Conservation (phyloP, 2,113 vertebrate genomes). For the Grantiella picta region DNA sequence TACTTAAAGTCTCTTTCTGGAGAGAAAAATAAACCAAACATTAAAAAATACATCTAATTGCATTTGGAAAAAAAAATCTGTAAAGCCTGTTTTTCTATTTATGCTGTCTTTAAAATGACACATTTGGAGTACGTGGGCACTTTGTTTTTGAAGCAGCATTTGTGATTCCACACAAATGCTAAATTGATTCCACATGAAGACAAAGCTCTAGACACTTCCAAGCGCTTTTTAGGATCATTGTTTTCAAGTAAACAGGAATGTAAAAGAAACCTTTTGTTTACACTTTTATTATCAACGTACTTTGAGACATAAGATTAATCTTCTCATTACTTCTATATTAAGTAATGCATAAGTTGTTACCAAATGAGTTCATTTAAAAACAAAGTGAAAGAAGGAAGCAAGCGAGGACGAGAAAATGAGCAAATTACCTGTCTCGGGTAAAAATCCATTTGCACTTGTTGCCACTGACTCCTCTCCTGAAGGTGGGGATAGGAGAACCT, state of each 20-base stretch:
- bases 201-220: background rate
- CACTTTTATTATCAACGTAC: background rate
- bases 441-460: slow-evolving; percentile 62
- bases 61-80: background rate
- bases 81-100: background rate
- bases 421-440: slow-evolving; percentile 72
- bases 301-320: background rate
- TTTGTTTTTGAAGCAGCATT: background rate
- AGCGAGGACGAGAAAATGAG: background rate
- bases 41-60: background rate
- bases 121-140: background rate
- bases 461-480: slow-evolving; percentile 51
- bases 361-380: background rate
- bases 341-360: background rate
- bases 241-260: background rate
- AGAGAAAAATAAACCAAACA: background rate
- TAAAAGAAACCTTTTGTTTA: background rate
- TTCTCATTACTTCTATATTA: background rate
- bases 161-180: background rate
- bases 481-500: slow-evolving; percentile 59
- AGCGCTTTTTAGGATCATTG: background rate
- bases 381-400: background rate
- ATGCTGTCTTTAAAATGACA: background rate
- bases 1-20: background rate
- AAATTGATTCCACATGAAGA: background rate